These are phyloP conservation scores for Erynnis tages DNA, from an alignment of 2,888 invertebrate genomes.

Conservation along the genomic window DNA sequence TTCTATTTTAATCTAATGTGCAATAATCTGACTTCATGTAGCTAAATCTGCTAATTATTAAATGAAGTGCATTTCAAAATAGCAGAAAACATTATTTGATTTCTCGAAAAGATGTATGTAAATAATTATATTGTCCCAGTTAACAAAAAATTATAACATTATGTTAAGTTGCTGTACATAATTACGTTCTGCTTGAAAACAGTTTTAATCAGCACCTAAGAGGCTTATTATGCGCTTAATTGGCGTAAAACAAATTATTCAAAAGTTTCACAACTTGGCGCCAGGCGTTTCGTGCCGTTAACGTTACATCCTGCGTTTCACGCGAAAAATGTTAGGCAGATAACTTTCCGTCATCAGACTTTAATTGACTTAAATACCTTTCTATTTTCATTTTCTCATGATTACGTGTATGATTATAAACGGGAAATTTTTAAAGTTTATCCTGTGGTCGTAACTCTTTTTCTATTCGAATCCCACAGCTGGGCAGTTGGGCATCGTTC, in stretches of 20 bases:
- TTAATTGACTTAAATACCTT: background rate
- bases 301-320: background rate
- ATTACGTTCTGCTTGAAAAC: background rate
- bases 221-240: background rate
- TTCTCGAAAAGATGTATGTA: too few relatives aligned
- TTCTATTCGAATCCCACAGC: too few relatives aligned
- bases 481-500: too few relatives aligned
- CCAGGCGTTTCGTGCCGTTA: background rate
- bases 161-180: too few relatives aligned
- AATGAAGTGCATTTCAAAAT: too few relatives aligned
- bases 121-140: too few relatives aligned
- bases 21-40: too few relatives aligned
- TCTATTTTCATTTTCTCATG: background rate
- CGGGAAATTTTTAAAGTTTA: background rate
- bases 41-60: too few relatives aligned
- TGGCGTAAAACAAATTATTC: background rate
- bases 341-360: background rate
- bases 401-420: conserved; percentile 11
- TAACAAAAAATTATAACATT: too few relatives aligned
- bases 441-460: too few relatives aligned
- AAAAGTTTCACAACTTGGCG: background rate
- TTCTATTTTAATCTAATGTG: too few relatives aligned
- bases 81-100: too few relatives aligned
- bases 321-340: background rate
- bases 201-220: background rate